Evolutionary conservation across 2,113 vertebrate genomes (phyloP), one percentile per base, ranked within the genome.

Genomic region (Arenaria interpres): DNA sequence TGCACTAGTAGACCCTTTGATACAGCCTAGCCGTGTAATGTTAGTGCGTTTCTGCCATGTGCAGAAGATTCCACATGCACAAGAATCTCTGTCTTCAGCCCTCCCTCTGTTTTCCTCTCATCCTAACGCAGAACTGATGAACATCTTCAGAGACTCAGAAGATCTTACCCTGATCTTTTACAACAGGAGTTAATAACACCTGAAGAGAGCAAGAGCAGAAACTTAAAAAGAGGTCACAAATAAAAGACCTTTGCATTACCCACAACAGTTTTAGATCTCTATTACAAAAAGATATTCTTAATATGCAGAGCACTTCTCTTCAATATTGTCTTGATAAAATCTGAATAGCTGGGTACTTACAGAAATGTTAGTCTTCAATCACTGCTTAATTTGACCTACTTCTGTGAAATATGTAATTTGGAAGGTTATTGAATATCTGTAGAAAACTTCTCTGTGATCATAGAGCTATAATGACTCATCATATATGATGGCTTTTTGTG

Each of bases 331-430:
- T 89, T 85, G 81, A 95, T 91, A 82, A 95, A 88, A 89, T 96
- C 84, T 82, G 81, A 85, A 82, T 94, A 87, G 81, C 22, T 85
- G 53, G 60, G 33, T 82, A 85, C 69, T 91, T 95, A 45, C 45
- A 68, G 93, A 95, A 96, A 96, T 35, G 33, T 82, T 95, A 94
- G 81, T 89, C 91, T 95, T 97, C 94, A 89, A 89, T 96, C 74
- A 91, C 57, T 89, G 66, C 71, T 85, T 91, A 95, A 78, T 95
- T 89, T 94, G 80, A 87, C 81, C 84, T 96, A 82, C 62, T 93
- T 93, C 53, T 91, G 51, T 91, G 74, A 94, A 94, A 94, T 91
- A 91, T 48, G 53, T 64, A 82, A 88, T 93, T 94, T 91, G 20
- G 73, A 89, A 85, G 23, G 39, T 91, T 92, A 87, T 88, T 92